Evolutionary conservation across 2,888 invertebrate genomes (phyloP), one percentile per base, ranked within the genome.

Genomic region (Philereme vetulata): DNA sequence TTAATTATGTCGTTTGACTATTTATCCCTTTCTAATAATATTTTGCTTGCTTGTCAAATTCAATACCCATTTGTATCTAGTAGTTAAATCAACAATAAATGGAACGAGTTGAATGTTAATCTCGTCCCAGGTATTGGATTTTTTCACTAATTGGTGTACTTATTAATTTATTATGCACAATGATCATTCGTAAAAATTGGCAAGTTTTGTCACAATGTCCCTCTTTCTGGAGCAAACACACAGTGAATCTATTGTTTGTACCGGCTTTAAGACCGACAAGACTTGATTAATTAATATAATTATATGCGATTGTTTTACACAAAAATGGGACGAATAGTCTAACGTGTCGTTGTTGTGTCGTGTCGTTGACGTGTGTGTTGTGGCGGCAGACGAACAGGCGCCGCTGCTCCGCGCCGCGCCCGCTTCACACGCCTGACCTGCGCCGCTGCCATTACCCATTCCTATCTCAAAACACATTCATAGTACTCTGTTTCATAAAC

Each of bases 361-460:
- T 77, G 76, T 76, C 74, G 75, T 72, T 72, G 73, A 66, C 65
- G 69, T 69, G 68, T 70, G 72, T 68, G 66, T 66, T 64, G 73
- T 72, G 71, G 55, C 65, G 67, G 77, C 85, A 88, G 90, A 87
- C 82, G 91, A 89, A 75, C 87, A 84, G 81, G 87, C 88, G 74
- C 90, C 90, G 76, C 76, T 90, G 83, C 90, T 90, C 70, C 83
- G 84, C 64, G 80, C 80, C 78, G 71, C 81, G 77, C 77, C 80
- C 70, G 80, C 77, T 69, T 75, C 80, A 60, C 82, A 75, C 75
- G 70, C 73, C 78, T 85, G 86, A 63, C 62, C 77, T 72, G 66
- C 68, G 61, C 52, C 63, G 57, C 53, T 43, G 61, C 60, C 65
- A 59, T 65, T 62, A 46, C 60, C 65, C 64, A 63, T 62, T 42